phyloP scores from a whole-genome alignment of 64 coral and sea anemone species.

The Montipora sp. region DNA sequence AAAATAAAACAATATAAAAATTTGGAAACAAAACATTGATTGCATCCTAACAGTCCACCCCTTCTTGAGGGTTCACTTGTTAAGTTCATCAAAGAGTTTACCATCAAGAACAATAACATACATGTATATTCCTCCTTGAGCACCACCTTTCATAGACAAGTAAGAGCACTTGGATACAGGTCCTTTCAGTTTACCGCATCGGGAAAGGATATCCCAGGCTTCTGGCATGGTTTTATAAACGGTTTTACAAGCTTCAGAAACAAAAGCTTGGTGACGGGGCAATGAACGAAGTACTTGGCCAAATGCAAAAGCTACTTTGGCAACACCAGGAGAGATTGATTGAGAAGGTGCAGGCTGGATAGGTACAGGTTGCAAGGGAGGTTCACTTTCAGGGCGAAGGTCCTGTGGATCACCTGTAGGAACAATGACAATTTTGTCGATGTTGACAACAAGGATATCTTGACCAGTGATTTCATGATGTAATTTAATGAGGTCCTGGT shows the following conservation, averaged over 20 bases:
- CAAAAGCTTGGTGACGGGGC: conserved; percentile 23
- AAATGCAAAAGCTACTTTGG: conserved; percentile 28
- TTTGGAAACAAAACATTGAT: not conserved
- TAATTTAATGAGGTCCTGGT: not conserved
- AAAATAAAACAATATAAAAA: not conserved
- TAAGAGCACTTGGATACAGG: conserved; percentile 55
- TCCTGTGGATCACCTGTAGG: not conserved
- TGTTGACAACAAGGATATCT: not conserved
- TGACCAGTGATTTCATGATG: not conserved
- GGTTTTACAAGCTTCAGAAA: conserved; percentile 17
- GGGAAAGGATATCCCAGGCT: conserved; percentile 37
- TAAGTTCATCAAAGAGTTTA: conserved; percentile 1
- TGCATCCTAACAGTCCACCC: not conserved
- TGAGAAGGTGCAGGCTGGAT: not conserved
- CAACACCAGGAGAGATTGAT: not conserved
- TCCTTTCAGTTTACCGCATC: conserved; percentile 62
- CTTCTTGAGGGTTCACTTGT: not conserved
- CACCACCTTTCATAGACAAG: conserved; percentile 57
- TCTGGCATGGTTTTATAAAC: conserved; percentile 49
- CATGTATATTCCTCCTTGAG: conserved; percentile 11
- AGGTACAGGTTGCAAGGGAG: not conserved
- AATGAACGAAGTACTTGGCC: not conserved
- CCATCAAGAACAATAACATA: conserved; percentile 17
- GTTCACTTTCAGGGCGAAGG: not conserved
- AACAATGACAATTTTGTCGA: not conserved